Base-by-base conservation (phyloP, 1,140 invertebrate species). In the Zaprionus inermis region DNA sequence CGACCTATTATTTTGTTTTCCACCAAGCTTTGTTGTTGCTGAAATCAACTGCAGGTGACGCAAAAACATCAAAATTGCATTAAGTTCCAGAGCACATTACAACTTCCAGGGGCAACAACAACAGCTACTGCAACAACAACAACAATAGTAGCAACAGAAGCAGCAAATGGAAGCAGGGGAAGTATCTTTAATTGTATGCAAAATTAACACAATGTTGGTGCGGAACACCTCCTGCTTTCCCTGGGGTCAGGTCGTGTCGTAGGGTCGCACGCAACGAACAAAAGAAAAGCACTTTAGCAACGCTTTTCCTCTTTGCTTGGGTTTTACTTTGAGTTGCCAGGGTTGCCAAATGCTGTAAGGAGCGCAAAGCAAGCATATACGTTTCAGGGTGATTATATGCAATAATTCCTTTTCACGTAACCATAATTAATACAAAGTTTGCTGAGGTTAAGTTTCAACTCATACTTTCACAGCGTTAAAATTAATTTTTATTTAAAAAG, bases 61-160 rank as follows among this genome's bases (percentile, higher is more conserved):
- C 66, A 76, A 72, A 86, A 88, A 86, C 82, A 86, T 88, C 72
- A 88, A 88, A 86, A 85, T 83, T 88, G 69, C 82, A 86, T 86
- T 86, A 86, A 88, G 72, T 73, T 79, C 65, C 60, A 51, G 24
- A 5, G 49, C 57, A 59, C 68, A 72, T 79, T 63, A 72, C 54
- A 58, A 59, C 14, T 52, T 63, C 16, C 24, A 52, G 22, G 49
- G 57, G 44, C 72, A 56, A 57, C 46, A 51, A 49, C 28, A 51
- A 61, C 30, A 34, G 11, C 60, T 52, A 52, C 30, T 49, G 12
- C 12, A 59, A 46, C 6, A 24, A 41, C 18, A 20, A 24, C 20
- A 44, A 59, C 36, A 36, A 12, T 12, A 49, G n/a, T 18, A 68
- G 28, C 6, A 72, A 38, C 6, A 56, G 36, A n/a, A n/a, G 38